phyloP scores from a whole-genome alignment of 1,140 invertebrate genomes.

The Drosophila tsacasi region DNA sequence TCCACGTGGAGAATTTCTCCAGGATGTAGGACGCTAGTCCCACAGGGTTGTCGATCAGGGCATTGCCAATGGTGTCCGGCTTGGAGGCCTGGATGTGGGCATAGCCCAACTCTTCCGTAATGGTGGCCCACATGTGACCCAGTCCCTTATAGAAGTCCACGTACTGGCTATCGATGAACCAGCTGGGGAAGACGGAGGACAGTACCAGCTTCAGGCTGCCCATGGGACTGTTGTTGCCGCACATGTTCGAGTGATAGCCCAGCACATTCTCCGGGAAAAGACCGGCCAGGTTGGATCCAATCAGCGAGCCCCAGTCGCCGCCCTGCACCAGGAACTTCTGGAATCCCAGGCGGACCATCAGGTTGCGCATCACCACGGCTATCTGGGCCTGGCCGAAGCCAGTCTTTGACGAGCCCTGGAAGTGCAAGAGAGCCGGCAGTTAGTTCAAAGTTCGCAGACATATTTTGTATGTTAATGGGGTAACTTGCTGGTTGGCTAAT shows the following conservation, averaged over 20 bases:
- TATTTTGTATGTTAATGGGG: slow-evolving; percentile 1
- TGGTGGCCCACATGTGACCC: slow-evolving; percentile 80
- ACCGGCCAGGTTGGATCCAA: slow-evolving; percentile 87
- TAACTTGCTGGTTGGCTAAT: not conserved
- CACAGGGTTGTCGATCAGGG: slow-evolving; percentile 89
- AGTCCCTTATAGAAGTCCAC: slow-evolving; percentile 88
- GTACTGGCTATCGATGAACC: slow-evolving; percentile 87
- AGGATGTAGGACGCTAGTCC: slow-evolving; percentile 93
- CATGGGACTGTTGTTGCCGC: slow-evolving; percentile 67
- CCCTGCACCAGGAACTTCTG: slow-evolving; percentile 92
- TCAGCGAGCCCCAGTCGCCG: slow-evolving; percentile 92
- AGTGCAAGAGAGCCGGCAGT: not conserved
- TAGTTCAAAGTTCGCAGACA: not conserved
- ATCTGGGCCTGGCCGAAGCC: slow-evolving; percentile 89
- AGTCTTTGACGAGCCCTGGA: slow-evolving; percentile 87
- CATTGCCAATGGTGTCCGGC: slow-evolving; percentile 93
- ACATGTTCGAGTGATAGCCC: slow-evolving; percentile 89
- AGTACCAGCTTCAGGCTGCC: slow-evolving; percentile 48
- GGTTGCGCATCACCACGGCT: slow-evolving; percentile 91
- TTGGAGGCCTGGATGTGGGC: slow-evolving; percentile 94
- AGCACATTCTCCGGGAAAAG: slow-evolving; percentile 90
- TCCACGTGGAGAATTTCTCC: slow-evolving; percentile 94
- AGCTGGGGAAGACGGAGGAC: slow-evolving; percentile 85
- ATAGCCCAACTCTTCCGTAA: slow-evolving; percentile 92
- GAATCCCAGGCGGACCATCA: slow-evolving; percentile 93